A percentile compares a stretch with the other conserved stretches of the same genome.
Evolutionary conservation across 2,797 vertebrate species (phyloP).

Genomic region (Pseudomugil tenellus): DNA sequence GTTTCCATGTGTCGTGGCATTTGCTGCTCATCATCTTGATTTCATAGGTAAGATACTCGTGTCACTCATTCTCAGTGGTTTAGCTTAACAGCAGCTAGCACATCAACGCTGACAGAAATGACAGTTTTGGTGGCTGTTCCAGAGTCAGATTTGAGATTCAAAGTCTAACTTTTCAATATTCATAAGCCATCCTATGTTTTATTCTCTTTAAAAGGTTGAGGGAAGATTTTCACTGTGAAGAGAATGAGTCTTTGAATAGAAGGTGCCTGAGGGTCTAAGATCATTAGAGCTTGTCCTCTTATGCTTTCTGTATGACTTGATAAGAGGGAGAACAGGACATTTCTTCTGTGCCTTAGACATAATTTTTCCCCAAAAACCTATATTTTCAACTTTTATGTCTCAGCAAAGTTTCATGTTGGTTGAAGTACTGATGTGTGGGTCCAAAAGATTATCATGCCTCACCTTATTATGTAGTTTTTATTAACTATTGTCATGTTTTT

Average conservation of each 20-base stretch:
- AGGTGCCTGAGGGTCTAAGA: constrained; percentile 53
- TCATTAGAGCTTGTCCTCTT: constrained; percentile 45
- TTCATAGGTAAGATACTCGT: background rate
- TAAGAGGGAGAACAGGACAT: constrained; percentile 31
- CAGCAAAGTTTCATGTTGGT: background rate
- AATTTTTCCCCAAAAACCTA: background rate
- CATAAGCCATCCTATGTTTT: constrained; percentile 71
- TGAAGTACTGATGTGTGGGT: background rate
- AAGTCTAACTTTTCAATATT: constrained; percentile 69
- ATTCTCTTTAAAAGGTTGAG: constrained; percentile 74
- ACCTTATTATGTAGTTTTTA: constrained; percentile 11
- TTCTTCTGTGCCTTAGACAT: constrained; percentile 7
- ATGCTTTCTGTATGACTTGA: constrained; percentile 41
- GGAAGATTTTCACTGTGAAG: constrained; percentile 48
- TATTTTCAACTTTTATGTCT: constrained; percentile 10
- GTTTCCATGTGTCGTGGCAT: background rate
- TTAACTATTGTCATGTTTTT: constrained; percentile 2
- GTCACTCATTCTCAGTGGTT: background rate
- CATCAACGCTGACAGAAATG: constrained; percentile 17
- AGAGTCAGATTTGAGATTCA: constrained; percentile 46
- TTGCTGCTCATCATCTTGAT: background rate
- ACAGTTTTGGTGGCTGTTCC: constrained; percentile 27
- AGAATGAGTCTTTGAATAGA: constrained; percentile 61
- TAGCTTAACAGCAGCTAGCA: background rate
- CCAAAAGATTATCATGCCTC: background rate